Evolutionary conservation across 1,140 invertebrate species (phyloP).

Genomic region (Melipona quadrifasciata): DNA sequence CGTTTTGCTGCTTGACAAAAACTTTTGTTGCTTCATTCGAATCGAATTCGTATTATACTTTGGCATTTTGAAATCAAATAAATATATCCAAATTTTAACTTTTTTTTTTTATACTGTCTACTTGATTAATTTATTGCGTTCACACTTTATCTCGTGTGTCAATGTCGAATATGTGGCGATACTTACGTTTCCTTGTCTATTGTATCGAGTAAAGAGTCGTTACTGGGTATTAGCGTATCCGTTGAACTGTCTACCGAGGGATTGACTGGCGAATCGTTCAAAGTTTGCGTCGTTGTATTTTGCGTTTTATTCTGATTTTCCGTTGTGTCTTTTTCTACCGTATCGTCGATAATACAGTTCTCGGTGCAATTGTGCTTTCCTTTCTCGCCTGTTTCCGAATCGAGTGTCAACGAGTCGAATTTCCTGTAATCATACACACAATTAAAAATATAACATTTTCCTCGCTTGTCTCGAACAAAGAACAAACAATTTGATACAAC

Average conservation of each 20-base stretch:
- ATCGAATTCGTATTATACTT: background rate
- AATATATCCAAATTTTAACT: background rate
- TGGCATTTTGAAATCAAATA: background rate
- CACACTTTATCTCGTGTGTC: background rate
- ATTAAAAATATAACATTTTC: background rate
- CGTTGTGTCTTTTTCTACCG: constrained; percentile 48
- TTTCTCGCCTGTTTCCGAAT: constrained; percentile 70
- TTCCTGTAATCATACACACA: constrained; percentile 67
- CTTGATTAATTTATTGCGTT: background rate
- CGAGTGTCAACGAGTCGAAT: constrained; percentile 77
- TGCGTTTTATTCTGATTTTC: constrained; percentile 64
- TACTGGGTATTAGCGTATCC: constrained; percentile 80
- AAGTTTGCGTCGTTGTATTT: constrained; percentile 65
- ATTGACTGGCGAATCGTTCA: constrained; percentile 75
- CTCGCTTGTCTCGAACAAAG: background rate
- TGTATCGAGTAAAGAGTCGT: constrained; percentile 67
- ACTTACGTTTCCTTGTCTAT: constrained; percentile 75
- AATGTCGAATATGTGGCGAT: background rate
- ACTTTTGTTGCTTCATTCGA: background rate
- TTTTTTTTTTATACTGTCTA: too few species aligned
- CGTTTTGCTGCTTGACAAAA: constrained; percentile 54
- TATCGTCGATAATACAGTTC: constrained; percentile 59
- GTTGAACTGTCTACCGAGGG: constrained; percentile 81
- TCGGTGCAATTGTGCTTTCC: constrained; percentile 58
- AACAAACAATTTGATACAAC: background rate